Percentiles rank a stretch among this genome's conserved stretches.
These are phyloP conservation scores for Campaea margaritaria DNA, from an alignment of 2,888 invertebrate species.

Conservation along the genomic window DNA sequence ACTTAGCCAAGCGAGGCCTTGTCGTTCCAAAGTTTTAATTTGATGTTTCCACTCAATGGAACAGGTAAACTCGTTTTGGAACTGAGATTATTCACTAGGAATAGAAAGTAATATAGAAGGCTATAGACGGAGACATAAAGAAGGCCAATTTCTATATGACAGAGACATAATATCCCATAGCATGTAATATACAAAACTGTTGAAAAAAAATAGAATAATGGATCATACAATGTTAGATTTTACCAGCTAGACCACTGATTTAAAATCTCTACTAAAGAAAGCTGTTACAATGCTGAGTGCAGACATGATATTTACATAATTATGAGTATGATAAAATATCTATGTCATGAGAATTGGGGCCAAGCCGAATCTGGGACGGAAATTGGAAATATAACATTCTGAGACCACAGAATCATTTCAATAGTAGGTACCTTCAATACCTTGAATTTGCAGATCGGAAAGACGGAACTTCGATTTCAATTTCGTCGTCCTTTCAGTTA, in stretches of 20 bases:
- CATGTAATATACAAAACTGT: too few relatives aligned
- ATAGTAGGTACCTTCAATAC: constrained; percentile 32
- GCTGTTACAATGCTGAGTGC: too few relatives aligned
- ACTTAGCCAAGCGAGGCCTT: constrained; percentile 15
- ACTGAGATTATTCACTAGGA: constrained; percentile 14
- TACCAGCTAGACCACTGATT: too few relatives aligned
- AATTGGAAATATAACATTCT: constrained; percentile 41
- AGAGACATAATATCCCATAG: too few relatives aligned
- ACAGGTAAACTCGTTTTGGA: constrained; percentile 23
- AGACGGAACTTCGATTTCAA: constrained; percentile 38
- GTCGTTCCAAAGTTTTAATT: constrained; percentile 34
- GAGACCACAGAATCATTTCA: constrained; percentile 26
- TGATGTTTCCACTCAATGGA: constrained; percentile 22
- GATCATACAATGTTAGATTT: too few relatives aligned
- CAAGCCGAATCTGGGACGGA: constrained; percentile 26
- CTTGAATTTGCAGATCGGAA: constrained; percentile 39
- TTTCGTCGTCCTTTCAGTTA: constrained; percentile 36
- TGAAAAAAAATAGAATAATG: too few relatives aligned
- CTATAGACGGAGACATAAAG: neutral
- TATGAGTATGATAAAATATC: too few relatives aligned
- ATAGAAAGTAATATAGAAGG: constrained; percentile 15
- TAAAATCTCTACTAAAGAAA: too few relatives aligned
- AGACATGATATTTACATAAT: too few relatives aligned
- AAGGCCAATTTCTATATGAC: too few relatives aligned
- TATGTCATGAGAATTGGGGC: too few relatives aligned